phyloP scores from a whole-genome alignment of 2,113 vertebrate genomes.

The Gadus chalcogrammus region DNA sequence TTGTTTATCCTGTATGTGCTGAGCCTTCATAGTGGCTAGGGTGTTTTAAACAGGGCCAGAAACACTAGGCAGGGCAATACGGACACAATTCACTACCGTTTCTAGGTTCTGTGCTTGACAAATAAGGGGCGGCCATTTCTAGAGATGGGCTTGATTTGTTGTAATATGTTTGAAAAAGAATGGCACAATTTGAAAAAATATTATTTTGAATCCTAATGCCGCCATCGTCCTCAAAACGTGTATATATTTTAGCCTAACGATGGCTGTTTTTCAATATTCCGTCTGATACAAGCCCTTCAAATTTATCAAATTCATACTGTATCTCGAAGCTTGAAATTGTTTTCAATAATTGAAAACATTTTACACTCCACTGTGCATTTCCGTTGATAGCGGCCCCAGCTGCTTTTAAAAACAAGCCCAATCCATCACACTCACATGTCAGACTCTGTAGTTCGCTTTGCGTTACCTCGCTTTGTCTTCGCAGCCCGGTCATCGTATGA shows the following conservation, averaged over 20 bases:
- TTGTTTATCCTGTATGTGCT: conserved; percentile 63
- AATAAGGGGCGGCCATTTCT: background rate
- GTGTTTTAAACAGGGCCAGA: conserved; percentile 31
- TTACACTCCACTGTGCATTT: background rate
- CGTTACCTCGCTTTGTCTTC: conserved; percentile 22
- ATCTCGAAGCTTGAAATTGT: no score
- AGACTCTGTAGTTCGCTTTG: conserved; percentile 6
- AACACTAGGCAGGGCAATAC: background rate
- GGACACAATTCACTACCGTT: background rate
- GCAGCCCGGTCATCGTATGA: conserved; percentile 33
- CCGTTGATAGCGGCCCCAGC: background rate
- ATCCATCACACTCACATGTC: background rate
- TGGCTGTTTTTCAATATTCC: no score
- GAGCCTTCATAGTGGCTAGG: conserved; percentile 50
- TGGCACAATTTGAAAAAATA: no score
- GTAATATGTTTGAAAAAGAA: no score
- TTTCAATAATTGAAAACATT: background rate
- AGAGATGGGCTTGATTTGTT: no score
- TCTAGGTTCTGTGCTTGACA: background rate
- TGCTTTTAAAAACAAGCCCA: background rate
- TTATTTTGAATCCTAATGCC: no score
- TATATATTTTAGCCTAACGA: no score
- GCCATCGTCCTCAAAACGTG: no score
- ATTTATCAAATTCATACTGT: no score
- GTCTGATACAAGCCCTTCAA: no score